A percentile compares a stretch with the other conserved stretches of the same genome.
Conservation (phyloP, 1,140 invertebrate genomes). For the Drosophila lowei region DNA sequence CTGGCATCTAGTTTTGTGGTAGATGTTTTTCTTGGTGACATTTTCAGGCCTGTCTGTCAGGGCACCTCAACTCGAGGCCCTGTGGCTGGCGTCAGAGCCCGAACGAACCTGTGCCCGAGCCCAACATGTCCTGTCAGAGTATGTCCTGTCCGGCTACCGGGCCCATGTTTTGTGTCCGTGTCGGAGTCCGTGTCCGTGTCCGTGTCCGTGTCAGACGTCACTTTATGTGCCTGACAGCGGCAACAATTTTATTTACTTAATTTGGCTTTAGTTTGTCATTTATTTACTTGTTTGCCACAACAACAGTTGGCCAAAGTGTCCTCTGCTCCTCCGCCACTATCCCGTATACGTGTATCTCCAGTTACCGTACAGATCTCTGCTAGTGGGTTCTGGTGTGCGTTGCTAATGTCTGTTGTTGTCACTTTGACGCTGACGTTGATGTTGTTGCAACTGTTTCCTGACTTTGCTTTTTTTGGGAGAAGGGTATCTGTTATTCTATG, state of each 20-base stretch:
- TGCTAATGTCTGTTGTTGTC: constrained; percentile 70
- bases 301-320: constrained; percentile 36
- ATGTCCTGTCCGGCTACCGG: not conserved
- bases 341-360: constrained; percentile 21
- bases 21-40: constrained; percentile 48
- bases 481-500: constrained; percentile 1
- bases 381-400: constrained; percentile 41
- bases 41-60: constrained; percentile 51
- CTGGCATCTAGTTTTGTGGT: not conserved
- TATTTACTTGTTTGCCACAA: constrained; percentile 79
- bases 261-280: constrained; percentile 82
- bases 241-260: constrained; percentile 82
- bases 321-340: constrained; percentile 11
- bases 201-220: constrained; percentile 70
- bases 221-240: constrained; percentile 73
- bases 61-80: constrained; percentile 20
- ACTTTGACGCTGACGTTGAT: constrained; percentile 69
- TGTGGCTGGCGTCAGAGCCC: constrained; percentile 22
- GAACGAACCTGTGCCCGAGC: constrained; percentile 34
- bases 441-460: too few relatives aligned
- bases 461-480: not conserved
- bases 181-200: constrained; percentile 8
- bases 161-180: constrained; percentile 25
- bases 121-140: constrained; percentile 37
- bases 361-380: too few relatives aligned